Percentiles rank a stretch among this genome's conserved stretches.
Conservation (phyloP, 2,113 vertebrate species). For the Callipepla californica region DNA sequence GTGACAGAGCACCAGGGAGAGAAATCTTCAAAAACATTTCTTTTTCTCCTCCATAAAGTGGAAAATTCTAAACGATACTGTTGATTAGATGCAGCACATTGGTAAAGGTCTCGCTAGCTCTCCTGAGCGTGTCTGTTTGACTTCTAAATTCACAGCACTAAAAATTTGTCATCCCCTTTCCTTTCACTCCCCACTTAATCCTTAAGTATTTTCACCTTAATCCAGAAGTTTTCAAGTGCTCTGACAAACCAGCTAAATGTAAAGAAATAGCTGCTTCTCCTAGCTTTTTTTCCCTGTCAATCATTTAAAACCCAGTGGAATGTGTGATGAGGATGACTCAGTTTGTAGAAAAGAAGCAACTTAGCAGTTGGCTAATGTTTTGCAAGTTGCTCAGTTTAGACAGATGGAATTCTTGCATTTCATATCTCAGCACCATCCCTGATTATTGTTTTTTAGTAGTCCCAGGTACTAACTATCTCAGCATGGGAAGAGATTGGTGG, state of each 20-base stretch:
- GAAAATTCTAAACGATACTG: constrained; percentile 54
- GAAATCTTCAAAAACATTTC: constrained; percentile 48
- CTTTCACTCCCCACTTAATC: constrained; percentile 69
- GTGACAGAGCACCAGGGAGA: constrained; percentile 19
- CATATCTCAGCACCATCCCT: not conserved
- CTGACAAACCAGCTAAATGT: constrained; percentile 70
- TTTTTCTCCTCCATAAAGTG: constrained; percentile 62
- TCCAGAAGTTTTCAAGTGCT: constrained; percentile 72
- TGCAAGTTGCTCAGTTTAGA: constrained; percentile 54
- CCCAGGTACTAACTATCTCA: constrained; percentile 51
- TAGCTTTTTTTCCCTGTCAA: constrained; percentile 67
- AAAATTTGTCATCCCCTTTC: constrained; percentile 58
- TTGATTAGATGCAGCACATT: constrained; percentile 57
- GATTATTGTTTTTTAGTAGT: constrained; percentile 19
- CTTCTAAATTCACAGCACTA: constrained; percentile 64
- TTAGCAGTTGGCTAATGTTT: constrained; percentile 65
- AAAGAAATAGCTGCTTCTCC: constrained; percentile 69
- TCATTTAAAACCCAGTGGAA: constrained; percentile 62
- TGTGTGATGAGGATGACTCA: constrained; percentile 66
- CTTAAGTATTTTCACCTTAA: constrained; percentile 73
- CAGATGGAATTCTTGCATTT: constrained; percentile 55
- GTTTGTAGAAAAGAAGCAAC: constrained; percentile 60
- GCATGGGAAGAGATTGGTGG: constrained; percentile 27
- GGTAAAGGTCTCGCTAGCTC: constrained; percentile 54
- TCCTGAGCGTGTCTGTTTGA: constrained; percentile 50